These are phyloP conservation scores for Pluvialis apricaria DNA, from an alignment of 2,113 vertebrate genomes.

Conservation along the genomic window DNA sequence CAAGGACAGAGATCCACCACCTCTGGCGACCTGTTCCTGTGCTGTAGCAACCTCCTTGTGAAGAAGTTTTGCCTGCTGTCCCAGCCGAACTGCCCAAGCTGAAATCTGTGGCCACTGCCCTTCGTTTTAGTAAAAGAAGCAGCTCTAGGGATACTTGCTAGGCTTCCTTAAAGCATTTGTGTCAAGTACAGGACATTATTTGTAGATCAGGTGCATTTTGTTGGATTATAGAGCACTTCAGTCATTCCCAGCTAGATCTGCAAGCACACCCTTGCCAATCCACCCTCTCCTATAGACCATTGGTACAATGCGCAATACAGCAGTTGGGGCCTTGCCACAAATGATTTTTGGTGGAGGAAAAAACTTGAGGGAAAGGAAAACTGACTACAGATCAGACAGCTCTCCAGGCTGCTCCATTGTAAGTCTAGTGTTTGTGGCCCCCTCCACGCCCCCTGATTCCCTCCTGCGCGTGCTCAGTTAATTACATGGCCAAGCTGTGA, in stretches of 20 bases:
- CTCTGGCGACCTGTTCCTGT: not conserved
- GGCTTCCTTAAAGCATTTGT: not conserved
- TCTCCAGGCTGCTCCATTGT: not conserved
- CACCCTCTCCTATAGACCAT: not conserved
- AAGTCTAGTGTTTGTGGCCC: not conserved
- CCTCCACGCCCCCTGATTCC: not conserved
- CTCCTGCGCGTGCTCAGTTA: not conserved
- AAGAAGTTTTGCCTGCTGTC: not conserved
- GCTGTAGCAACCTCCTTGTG: not conserved
- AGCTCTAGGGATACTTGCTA: not conserved
- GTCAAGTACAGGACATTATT: not conserved
- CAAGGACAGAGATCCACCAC: not conserved
- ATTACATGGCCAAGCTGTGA: not conserved
- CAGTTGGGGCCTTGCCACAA: not conserved
- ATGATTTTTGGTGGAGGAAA: not conserved
- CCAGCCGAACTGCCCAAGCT: not conserved
- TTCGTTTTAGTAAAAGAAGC: not conserved
- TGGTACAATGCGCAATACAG: not conserved
- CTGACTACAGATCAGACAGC: not conserved
- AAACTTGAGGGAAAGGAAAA: not conserved
- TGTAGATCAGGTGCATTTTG: not conserved
- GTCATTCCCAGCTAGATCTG: not conserved
- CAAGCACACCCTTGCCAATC: not conserved
- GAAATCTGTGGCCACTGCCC: not conserved
- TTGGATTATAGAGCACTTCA: not conserved